These are phyloP conservation scores for Leucoraja ocellata DNA, from an alignment of 2,797 vertebrate species.

Conservation along the genomic window DNA sequence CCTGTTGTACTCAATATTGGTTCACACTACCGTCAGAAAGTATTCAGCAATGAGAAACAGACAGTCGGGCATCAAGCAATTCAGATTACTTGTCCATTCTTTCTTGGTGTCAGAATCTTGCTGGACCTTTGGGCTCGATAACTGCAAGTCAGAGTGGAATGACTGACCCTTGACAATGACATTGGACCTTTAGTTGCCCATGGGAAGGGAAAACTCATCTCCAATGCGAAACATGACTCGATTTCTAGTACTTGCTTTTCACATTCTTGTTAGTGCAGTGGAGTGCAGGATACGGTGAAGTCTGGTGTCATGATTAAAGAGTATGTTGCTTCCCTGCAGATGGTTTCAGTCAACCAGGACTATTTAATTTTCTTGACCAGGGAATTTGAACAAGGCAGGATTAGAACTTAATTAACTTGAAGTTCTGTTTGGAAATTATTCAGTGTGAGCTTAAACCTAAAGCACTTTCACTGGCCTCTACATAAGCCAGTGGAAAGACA, in stretches of 20 bases:
- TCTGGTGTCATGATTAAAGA: not conserved
- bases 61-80: no score
- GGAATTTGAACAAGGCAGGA: not conserved
- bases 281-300: not conserved
- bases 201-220: not conserved
- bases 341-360: not conserved
- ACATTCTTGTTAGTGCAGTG: not conserved
- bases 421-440: not conserved
- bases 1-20: no score
- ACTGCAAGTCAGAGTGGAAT: not conserved
- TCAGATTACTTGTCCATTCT: no score
- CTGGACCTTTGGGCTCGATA: no score
- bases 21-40: no score
- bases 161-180: not conserved
- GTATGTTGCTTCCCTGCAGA: not conserved
- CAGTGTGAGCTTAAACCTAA: not conserved
- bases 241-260: not conserved
- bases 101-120: no score
- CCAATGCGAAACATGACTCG: not conserved
- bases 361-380: not conserved
- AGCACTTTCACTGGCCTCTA: not conserved
- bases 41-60: no score
- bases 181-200: not conserved
- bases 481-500: not conserved
- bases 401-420: not conserved